phyloP scores from a whole-genome alignment of 2,113 vertebrate genomes.

The Pollimyrus isidori region DNA sequence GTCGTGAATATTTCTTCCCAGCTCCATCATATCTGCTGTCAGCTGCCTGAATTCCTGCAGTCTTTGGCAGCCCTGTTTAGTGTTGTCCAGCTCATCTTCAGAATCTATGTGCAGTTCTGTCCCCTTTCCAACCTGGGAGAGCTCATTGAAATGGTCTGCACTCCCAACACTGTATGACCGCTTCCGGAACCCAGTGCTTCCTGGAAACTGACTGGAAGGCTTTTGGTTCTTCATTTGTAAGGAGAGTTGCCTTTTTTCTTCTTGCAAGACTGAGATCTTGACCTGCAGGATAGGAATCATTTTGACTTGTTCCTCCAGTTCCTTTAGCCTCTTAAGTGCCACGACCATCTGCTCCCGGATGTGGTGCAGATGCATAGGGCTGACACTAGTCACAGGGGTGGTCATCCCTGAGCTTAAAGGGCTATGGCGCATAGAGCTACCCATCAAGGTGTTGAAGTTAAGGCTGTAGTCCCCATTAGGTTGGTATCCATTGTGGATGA shows the following conservation, averaged over 20 bases:
- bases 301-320: constrained; percentile 90
- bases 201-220: constrained; percentile 47
- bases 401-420: constrained; percentile 80
- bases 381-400: constrained; percentile 73
- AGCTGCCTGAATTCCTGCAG: constrained; percentile 74
- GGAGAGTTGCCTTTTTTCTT: constrained; percentile 82
- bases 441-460: constrained; percentile 64
- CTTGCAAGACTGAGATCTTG: constrained; percentile 88
- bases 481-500: constrained; percentile 70
- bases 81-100: constrained; percentile 55
- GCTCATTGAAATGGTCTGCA: constrained; percentile 57
- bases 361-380: constrained; percentile 78
- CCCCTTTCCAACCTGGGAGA: constrained; percentile 48
- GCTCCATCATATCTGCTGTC: constrained; percentile 74
- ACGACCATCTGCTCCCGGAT: constrained; percentile 94
- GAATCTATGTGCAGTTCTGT: constrained; percentile 66
- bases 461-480: constrained; percentile 54
- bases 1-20: constrained; percentile 76
- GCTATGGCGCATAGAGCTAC: constrained; percentile 75
- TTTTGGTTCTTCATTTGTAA: constrained; percentile 71
- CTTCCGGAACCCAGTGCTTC: constrained; percentile 54
- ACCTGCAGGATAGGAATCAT: constrained; percentile 93
- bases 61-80: constrained; percentile 58
- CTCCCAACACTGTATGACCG: constrained; percentile 62
- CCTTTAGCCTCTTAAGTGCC: constrained; percentile 87